phyloP scores from a whole-genome alignment of 2,888 invertebrate genomes.

The Mystacides longicornis region DNA sequence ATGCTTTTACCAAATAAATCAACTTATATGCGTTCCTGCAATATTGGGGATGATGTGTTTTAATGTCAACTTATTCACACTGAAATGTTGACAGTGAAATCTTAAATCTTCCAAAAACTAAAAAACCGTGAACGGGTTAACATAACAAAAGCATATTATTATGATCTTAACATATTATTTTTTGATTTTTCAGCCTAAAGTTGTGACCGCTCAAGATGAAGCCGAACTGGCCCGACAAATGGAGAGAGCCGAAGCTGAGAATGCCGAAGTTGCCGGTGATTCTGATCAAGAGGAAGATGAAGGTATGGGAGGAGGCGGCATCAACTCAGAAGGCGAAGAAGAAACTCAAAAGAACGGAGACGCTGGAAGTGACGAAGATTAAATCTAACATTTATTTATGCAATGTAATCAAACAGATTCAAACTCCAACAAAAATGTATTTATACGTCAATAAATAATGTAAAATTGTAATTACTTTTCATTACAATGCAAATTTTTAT shows the following conservation, averaged over 20 bases:
- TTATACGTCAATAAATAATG: too few relatives aligned
- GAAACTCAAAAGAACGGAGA: constrained; percentile 36
- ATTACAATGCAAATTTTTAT: neutral
- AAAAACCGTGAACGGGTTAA: too few relatives aligned
- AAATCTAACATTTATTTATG: too few relatives aligned
- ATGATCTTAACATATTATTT: neutral
- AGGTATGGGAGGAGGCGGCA: constrained; percentile 45
- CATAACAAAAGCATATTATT: too few relatives aligned
- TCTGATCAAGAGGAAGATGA: constrained; percentile 77
- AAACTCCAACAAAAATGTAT: too few relatives aligned
- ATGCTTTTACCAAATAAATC: too few relatives aligned
- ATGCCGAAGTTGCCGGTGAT: constrained; percentile 88
- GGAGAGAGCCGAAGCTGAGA: constrained; percentile 89
- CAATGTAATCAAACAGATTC: too few relatives aligned
- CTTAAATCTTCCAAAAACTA: too few relatives aligned
- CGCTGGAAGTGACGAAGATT: constrained; percentile 33
- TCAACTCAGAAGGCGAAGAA: constrained; percentile 36
- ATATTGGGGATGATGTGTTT: too few relatives aligned
- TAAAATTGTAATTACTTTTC: neutral
- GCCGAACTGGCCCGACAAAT: constrained; percentile 89
- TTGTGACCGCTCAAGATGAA: constrained; percentile 97
- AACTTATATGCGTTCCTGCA: too few relatives aligned
- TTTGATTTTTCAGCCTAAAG: constrained; percentile 66
- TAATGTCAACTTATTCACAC: too few relatives aligned
- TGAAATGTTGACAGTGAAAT: too few relatives aligned